phyloP scores from a whole-genome alignment of 2,113 vertebrate species.

The Triplophysa tibetana region DNA sequence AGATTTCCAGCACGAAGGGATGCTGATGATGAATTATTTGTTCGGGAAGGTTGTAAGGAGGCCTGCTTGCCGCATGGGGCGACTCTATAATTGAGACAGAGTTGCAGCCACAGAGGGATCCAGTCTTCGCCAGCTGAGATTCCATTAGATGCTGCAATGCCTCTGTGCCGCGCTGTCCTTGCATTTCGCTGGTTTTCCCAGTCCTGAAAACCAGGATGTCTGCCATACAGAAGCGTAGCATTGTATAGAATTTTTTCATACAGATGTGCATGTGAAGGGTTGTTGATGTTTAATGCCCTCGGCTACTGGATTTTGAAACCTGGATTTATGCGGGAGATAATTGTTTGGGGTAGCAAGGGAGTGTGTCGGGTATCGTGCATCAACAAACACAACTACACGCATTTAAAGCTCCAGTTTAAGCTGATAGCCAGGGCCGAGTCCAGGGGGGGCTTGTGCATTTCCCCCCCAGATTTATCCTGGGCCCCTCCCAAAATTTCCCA shows the following conservation, averaged over 20 bases:
- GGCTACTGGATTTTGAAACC: slow-evolving; percentile 24
- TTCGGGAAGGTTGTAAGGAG: slow-evolving; percentile 23
- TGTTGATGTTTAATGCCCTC: slow-evolving; percentile 8
- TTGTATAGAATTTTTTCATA: slow-evolving; percentile 4
- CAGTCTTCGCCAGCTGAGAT: slow-evolving; percentile 47
- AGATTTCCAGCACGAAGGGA: slow-evolving; percentile 14
- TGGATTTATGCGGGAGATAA: slow-evolving; percentile 35
- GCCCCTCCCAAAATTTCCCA: no score
- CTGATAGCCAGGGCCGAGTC: no score
- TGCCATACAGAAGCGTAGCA: background rate
- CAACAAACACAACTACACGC: background rate
- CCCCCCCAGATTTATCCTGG: no score
- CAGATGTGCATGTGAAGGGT: background rate
- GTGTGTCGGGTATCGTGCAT: background rate
- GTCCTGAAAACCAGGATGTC: slow-evolving; percentile 1
- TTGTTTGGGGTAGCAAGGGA: slow-evolving; percentile 44
- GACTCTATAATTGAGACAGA: slow-evolving; percentile 46
- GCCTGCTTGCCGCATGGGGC: slow-evolving; percentile 21
- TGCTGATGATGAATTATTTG: slow-evolving; percentile 48
- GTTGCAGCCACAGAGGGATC: slow-evolving; percentile 25
- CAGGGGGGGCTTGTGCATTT: no score
- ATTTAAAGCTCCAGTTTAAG: no score
- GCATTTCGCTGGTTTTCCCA: background rate
- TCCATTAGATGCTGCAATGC: slow-evolving; percentile 46
- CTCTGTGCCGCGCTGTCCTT: slow-evolving; percentile 34